A percentile compares a stretch with the other conserved stretches of the same genome.
These are phyloP conservation scores for Drosophila seguyi DNA, from an alignment of 1,140 invertebrate genomes.

Conservation along the genomic window DNA sequence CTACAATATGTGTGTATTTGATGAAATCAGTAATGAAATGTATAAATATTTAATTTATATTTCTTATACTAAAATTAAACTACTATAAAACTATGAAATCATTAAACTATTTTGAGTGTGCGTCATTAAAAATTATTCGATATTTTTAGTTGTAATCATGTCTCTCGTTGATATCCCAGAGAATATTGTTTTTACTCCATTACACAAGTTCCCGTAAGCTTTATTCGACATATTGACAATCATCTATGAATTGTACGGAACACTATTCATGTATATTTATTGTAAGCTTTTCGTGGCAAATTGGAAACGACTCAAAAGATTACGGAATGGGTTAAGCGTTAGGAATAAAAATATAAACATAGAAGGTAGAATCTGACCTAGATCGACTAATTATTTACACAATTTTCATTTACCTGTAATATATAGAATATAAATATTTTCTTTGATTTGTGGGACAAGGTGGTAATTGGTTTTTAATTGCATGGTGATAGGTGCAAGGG, in stretches of 20 bases:
- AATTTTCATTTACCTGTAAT: not conserved
- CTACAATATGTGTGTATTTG: slow-evolving; percentile 83
- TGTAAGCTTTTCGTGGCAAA: not conserved
- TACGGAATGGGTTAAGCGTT: no score
- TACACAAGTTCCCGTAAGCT: not conserved
- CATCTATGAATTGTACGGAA: not conserved
- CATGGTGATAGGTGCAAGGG: not conserved
- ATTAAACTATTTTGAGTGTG: slow-evolving; percentile 56
- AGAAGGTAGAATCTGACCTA: not conserved
- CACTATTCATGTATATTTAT: no score
- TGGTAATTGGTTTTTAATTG: not conserved
- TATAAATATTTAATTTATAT: slow-evolving; percentile 84
- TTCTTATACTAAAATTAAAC: slow-evolving; percentile 82
- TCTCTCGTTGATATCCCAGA: not conserved
- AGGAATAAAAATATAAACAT: no score
- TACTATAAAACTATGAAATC: slow-evolving; percentile 75
- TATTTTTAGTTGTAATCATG: slow-evolving; percentile 2
- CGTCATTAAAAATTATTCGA: slow-evolving; percentile 33
- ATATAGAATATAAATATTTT: not conserved
- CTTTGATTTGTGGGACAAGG: not conserved
- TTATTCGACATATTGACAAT: not conserved
- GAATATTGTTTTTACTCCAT: not conserved
- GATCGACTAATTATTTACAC: not conserved
- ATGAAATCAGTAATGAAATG: slow-evolving; percentile 84
- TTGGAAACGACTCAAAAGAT: not conserved